A percentile compares a stretch with the other conserved stretches of the same genome.
Evolutionary conservation across 2,888 invertebrate genomes (phyloP).

Genomic region (Cephus runcator): DNA sequence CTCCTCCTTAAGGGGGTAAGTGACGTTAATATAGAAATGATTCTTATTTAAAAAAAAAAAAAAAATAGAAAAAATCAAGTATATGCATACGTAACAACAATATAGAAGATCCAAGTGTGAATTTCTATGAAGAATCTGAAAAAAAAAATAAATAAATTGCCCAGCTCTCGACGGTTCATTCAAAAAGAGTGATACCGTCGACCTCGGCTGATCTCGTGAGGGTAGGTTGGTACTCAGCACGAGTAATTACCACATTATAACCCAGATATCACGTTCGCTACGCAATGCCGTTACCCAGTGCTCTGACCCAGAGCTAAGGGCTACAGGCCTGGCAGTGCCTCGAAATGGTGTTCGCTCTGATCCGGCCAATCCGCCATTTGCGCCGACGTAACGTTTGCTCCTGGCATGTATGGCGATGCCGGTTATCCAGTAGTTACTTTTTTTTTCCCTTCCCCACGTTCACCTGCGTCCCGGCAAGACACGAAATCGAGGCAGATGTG

Average conservation of each 20-base stretch:
- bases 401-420: not conserved
- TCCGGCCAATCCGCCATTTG: not conserved
- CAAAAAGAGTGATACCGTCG: not conserved
- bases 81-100: no score
- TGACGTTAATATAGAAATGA: slow-evolving; percentile 22
- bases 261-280: slow-evolving; percentile 52
- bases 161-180: slow-evolving; percentile 1
- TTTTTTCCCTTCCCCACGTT: not conserved
- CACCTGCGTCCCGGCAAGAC: no score
- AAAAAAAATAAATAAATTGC: no score
- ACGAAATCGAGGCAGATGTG: no score
- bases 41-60: no score
- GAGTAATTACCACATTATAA: slow-evolving; percentile 55
- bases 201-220: slow-evolving; percentile 38
- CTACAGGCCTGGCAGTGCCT: slow-evolving; percentile 41
- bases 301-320: slow-evolving; percentile 62
- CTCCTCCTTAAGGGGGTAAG: slow-evolving; percentile 68
- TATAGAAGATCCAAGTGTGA: no score
- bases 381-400: not conserved
- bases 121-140: no score
- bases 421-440: not conserved
- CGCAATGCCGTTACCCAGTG: slow-evolving; percentile 58
- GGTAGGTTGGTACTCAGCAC: slow-evolving; percentile 50
- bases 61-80: no score
- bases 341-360: slow-evolving; percentile 42